Conservation (phyloP, 2,113 vertebrate species). For the Melanerpes aurifrons region DNA sequence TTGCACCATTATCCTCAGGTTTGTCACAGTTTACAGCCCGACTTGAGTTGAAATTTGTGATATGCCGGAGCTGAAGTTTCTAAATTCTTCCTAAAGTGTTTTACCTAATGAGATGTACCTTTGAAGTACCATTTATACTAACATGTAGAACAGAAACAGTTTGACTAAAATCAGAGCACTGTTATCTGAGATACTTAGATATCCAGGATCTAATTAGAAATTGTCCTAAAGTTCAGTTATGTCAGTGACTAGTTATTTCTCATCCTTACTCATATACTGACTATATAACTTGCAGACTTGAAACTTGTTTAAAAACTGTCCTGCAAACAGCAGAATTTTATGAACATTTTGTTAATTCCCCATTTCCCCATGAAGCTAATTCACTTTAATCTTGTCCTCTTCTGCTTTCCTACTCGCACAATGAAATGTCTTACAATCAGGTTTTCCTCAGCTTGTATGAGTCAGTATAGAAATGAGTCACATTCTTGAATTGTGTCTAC, state of each 20-base stretch:
- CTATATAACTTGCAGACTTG: background rate
- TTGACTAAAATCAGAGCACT: background rate
- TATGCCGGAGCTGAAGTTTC: background rate
- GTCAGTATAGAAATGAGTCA: background rate
- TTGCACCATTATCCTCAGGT: background rate
- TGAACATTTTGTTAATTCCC: background rate
- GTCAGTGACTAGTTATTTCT: background rate
- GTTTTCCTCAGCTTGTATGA: background rate
- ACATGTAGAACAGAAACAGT: background rate
- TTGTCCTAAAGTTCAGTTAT: background rate
- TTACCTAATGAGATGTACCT: background rate
- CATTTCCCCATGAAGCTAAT: background rate
- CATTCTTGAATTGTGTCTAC: background rate
- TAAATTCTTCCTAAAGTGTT: background rate
- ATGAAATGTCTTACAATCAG: background rate
- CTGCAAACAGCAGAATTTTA: background rate
- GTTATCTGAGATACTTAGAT: background rate
- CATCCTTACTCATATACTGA: too few relatives aligned
- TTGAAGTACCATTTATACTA: background rate
- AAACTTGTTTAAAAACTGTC: background rate
- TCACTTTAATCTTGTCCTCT: background rate
- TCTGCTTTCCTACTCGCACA: background rate
- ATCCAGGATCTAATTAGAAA: background rate
- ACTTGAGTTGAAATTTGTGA: background rate
- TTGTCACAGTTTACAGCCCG: background rate